Percentiles rank a stretch among this genome's conserved stretches.
These are phyloP conservation scores for Ecdyonurus torrentis DNA, from an alignment of 2,888 invertebrate genomes.

Conservation along the genomic window DNA sequence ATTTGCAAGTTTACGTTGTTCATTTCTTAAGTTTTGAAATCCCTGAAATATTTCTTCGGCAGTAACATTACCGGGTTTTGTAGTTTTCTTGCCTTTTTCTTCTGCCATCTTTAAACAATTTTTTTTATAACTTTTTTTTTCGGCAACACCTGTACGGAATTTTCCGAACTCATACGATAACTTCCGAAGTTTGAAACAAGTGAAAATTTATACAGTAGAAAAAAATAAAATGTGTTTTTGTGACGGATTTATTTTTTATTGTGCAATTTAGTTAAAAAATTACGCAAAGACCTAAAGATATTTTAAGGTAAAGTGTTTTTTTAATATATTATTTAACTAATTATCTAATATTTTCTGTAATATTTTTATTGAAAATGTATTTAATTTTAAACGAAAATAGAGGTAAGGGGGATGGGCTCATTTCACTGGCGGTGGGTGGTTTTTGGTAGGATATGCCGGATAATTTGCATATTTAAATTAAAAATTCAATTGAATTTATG, in stretches of 20 bases:
- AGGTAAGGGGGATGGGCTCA: neutral
- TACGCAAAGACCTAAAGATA: neutral
- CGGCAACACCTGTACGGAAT: too few species aligned
- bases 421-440: neutral
- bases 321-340: neutral
- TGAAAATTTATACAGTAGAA: neutral
- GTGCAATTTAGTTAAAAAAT: neutral
- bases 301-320: neutral
- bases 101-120: conserved; percentile 16
- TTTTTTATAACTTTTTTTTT: too few species aligned
- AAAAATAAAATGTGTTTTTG: neutral
- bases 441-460: neutral
- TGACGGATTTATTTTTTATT: neutral
- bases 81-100: conserved; percentile 15
- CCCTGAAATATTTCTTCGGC: conserved; percentile 71
- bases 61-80: conserved; percentile 29
- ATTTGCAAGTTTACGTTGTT: conserved; percentile 70
- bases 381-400: neutral
- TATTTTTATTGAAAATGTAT: neutral
- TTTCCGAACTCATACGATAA: neutral
- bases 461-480: neutral
- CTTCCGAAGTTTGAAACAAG: neutral
- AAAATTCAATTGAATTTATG: too few species aligned
- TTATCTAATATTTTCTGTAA: neutral
- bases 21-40: conserved; percentile 72